Base-by-base conservation (phyloP, 1,140 invertebrate genomes). In the Macrotrachela quadricornifera region DNA sequence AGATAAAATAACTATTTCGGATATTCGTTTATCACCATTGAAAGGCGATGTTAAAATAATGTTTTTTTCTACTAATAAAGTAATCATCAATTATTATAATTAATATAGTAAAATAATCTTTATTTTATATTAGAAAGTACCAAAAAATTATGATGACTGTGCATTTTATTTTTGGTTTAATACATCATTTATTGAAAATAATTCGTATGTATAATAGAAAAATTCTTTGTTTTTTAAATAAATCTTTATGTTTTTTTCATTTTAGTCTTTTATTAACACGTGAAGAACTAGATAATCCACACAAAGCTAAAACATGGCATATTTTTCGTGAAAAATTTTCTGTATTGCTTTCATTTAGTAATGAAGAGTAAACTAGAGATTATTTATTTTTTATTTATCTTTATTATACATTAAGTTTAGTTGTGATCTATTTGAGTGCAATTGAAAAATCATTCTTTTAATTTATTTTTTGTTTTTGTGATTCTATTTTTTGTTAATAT, bases 81-180 rank as follows among this genome's bases (percentile, higher is more conserved):
- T 53, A 48, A 46, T 6, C 12, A 40, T 14, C 3, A 3, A 21
- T 14, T 10, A 16, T n/a, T 16, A 37, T n/a, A 14, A n/a, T 21
- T 16, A 37, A 3, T 13, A 36, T 36, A 6, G 46, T 18, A 3
- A n/a, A 30, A 13, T 50, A 46, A 16, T 44, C 46, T 56, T 47
- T 53, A 30, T 49, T 54, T 62, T 66, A 49, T 60, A 71, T 70
- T 63, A 61, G 54, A 65, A 63, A 46, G 65, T 75, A 51, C 74
- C 74, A 3, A 66, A 62, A 57, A 70, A 69, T 1, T 75, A 74
- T 64, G 74, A 75, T 58, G 66, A 74, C 49, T 73, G 73, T 62
- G 70, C 73, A 16, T 75, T 75, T 59, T 76, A 71, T 59, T 74
- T 75, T 58, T 76, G 74, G 73, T 76, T 76, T 60, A 65, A 76